Conservation (phyloP, 2,888 invertebrate species). For the Epistrophe grossulariae region DNA sequence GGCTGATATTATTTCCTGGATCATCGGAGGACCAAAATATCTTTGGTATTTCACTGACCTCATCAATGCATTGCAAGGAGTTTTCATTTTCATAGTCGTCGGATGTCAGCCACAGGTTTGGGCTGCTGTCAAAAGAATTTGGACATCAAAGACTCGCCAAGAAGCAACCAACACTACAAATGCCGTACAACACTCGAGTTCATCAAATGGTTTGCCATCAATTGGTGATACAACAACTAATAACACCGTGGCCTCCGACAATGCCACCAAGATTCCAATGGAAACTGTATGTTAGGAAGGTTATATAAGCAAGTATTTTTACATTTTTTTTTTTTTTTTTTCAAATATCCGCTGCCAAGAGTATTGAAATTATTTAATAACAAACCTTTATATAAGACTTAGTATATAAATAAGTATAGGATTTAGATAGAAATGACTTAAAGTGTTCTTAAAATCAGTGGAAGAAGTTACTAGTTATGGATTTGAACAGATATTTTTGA, state of each 20-base stretch:
- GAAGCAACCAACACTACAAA: constrained; percentile 86
- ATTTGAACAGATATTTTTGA: neutral
- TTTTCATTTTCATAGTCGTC: constrained; percentile 94
- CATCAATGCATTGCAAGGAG: constrained; percentile 94
- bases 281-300: constrained; percentile 86
- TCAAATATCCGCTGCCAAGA: constrained; percentile 57
- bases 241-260: constrained; percentile 66
- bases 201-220: constrained; percentile 92
- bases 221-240: constrained; percentile 84
- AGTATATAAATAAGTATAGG: constrained; percentile 63
- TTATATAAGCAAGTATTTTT: constrained; percentile 58
- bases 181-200: constrained; percentile 89
- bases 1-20: constrained; percentile 93
- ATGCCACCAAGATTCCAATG: constrained; percentile 85
- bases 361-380: constrained; percentile 64
- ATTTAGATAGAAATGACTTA: constrained; percentile 42
- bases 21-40: constrained; percentile 91
- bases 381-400: constrained; percentile 57
- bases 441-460: constrained; percentile 58
- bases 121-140: constrained; percentile 88
- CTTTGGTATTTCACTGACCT: constrained; percentile 94
- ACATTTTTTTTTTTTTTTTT: constrained; percentile 20
- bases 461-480: constrained; percentile 15
- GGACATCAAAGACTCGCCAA: constrained; percentile 86
- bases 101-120: constrained; percentile 94